Conservation (phyloP, 1,140 invertebrate genomes). For the Trissolcus basalis region DNA sequence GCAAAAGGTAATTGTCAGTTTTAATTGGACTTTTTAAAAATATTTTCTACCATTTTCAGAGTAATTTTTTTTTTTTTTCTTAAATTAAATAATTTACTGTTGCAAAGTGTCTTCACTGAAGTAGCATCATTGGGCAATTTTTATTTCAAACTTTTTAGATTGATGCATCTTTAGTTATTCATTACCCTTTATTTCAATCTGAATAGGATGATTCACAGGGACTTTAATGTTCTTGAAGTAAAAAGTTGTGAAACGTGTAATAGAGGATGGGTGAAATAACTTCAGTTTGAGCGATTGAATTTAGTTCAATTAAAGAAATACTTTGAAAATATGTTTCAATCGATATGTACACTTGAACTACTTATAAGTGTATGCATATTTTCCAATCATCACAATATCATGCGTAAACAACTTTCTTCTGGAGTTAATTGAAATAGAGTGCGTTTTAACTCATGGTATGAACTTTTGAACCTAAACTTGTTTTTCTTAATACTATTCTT, state of each 20-base stretch:
- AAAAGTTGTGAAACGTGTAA: background rate
- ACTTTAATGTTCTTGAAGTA: slow-evolving; percentile 1
- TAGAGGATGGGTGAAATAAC: background rate
- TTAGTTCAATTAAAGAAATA: background rate
- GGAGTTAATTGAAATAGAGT: slow-evolving; percentile 11
- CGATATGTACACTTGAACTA: too few species aligned
- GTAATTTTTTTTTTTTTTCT: background rate
- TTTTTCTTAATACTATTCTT: slow-evolving; percentile 19
- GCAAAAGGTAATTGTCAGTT: too few species aligned
- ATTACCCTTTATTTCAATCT: slow-evolving; percentile 1
- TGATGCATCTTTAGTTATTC: background rate
- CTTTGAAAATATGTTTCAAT: too few species aligned
- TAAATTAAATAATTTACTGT: background rate
- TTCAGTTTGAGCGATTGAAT: background rate
- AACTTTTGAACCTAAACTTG: slow-evolving; percentile 11
- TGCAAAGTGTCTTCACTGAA: background rate
- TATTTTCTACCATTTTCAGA: background rate
- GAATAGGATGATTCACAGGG: slow-evolving; percentile 1
- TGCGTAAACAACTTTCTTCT: background rate
- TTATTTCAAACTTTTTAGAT: background rate
- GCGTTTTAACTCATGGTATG: too few species aligned
- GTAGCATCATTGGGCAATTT: background rate
- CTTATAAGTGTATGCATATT: too few species aligned
- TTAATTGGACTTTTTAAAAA: too few species aligned
- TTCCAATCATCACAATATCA: too few species aligned